Conservation (phyloP, 2,113 vertebrate genomes). For the Calonectris borealis region DNA sequence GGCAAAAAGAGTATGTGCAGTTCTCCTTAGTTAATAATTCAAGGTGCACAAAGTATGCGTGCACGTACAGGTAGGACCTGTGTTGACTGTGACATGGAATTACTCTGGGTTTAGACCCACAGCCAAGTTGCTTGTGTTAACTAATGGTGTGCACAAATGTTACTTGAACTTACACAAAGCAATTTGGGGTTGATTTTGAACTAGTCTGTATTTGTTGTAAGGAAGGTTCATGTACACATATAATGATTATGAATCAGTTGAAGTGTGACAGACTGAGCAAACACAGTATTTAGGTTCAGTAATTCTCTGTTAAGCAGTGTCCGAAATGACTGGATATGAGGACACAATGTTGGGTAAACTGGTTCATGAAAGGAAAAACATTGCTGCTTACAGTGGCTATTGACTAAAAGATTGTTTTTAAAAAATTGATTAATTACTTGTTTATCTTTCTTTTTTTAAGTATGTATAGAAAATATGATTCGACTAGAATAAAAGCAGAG, state of each 20-base stretch:
- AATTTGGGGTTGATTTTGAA: background rate
- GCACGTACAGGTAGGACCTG: background rate
- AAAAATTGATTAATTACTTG: background rate
- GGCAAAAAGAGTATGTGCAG: background rate
- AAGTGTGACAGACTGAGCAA: background rate
- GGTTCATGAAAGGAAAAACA: background rate
- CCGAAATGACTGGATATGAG: background rate
- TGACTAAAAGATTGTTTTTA: background rate
- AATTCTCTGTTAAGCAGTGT: background rate
- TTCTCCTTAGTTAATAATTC: background rate
- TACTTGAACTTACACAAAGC: background rate
- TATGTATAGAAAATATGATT: slow-evolving; percentile 95
- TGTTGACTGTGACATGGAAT: background rate
- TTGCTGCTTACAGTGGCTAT: background rate
- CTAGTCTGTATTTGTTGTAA: background rate
- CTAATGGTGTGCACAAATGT: background rate
- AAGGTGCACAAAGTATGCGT: background rate
- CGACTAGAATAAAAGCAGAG: slow-evolving; percentile 89
- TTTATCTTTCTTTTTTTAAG: slow-evolving; percentile 70
- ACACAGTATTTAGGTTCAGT: background rate
- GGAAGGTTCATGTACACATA: background rate
- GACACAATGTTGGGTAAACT: background rate
- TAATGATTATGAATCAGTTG: background rate
- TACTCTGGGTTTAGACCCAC: background rate
- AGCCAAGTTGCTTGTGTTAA: background rate